Base-by-base conservation (phyloP, 2,888 invertebrate species). In the Cinara cedri region DNA sequence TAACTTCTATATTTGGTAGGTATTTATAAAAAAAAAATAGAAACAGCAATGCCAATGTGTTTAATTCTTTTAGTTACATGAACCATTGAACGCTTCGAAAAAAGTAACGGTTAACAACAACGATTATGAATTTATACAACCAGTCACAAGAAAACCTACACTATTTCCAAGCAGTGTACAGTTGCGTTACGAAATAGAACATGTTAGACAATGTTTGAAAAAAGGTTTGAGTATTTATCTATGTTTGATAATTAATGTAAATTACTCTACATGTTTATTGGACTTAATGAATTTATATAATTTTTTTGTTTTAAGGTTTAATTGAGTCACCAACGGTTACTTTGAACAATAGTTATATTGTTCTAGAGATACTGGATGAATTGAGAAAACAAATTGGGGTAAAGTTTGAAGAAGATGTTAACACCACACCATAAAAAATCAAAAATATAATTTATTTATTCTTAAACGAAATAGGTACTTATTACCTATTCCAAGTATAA, bases 151-250 rank as follows among this genome's bases (percentile, higher is more conserved):
- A 87, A 88, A 81, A 90, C 89, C 82, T 84, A 84, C 81, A 91
- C 92, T 84, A 26, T 93, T 90, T 84, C 85, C 85, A 80, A 93
- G 93, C 84, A 92, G 93, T 82, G 90, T 90, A 26, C 93, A 93
- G 1, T 87, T 95, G 68, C 87, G 89, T 82, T 95, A 92, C 85
- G 91, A 95, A 86, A 94, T 94, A 54, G 89, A 90, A 82, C 93
- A 93, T 86, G 93, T 90, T 72, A 89, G 92, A 83, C 87, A 89
- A 81, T 93, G 93, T 84, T 89, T 95, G 54, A 86, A 87, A 81
- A 86, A 88, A 86, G 91, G 91, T 91, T 85, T 68, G 80, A 72
- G 57, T 82, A 74, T 19, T n/a, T 19, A 9, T 44, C 3, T 0
- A 49, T 4, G 21, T 13, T 10, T 11, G n/a, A 24, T 49, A 3